These are phyloP conservation scores for Paralichthys olivaceus DNA, from an alignment of 2,113 vertebrate species.

Conservation along the genomic window DNA sequence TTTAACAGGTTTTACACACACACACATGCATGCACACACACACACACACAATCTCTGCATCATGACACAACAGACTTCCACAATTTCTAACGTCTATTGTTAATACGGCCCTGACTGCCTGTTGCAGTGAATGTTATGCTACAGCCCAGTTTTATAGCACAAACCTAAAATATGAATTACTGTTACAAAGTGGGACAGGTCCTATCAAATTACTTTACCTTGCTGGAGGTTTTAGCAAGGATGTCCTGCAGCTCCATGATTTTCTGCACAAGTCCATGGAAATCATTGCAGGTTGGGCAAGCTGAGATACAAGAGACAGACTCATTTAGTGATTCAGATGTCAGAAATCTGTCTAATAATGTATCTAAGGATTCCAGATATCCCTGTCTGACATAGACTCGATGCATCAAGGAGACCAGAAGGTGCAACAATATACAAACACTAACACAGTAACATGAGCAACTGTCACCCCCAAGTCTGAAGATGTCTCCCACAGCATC, in stretches of 20 bases:
- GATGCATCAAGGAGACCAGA: too few species aligned
- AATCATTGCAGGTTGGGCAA: conserved; percentile 98
- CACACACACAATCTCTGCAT: neutral
- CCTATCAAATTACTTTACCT: conserved; percentile 83
- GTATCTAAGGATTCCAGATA: too few species aligned
- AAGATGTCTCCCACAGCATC: too few species aligned
- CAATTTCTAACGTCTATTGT: neutral
- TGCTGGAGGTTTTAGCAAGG: conserved; percentile 97
- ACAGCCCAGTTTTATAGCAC: neutral
- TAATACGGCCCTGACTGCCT: conserved; percentile 22
- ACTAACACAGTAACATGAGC: too few species aligned
- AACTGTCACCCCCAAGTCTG: too few species aligned
- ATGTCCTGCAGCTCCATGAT: conserved; percentile 99
- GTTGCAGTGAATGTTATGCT: conserved; percentile 25
- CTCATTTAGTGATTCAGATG: neutral
- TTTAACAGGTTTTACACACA: neutral
- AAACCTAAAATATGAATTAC: conserved; percentile 4
- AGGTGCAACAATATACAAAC: too few species aligned
- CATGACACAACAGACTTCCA: conserved; percentile 2
- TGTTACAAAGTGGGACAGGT: neutral
- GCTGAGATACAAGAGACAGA: conserved; percentile 81
- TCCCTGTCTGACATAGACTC: too few species aligned
- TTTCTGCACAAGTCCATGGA: conserved; percentile 98
- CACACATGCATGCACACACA: neutral
- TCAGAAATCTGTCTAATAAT: too few species aligned